Percentiles rank a stretch among this genome's conserved stretches.
Conservation (phyloP, 2,888 invertebrate genomes). For the Tuberolachnus salignus region DNA sequence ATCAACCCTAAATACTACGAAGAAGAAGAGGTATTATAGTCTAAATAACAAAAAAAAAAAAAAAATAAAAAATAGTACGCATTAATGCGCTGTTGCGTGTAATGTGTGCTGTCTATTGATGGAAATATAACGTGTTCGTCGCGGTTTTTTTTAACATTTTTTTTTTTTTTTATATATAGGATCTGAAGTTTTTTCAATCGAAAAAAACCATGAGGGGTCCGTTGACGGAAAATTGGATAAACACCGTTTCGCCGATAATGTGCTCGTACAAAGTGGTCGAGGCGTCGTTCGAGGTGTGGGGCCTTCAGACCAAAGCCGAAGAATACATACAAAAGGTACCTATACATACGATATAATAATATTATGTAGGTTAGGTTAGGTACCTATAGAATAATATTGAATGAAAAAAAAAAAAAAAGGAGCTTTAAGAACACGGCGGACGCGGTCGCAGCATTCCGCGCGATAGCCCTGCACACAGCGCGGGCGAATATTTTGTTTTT, state of each 20-base stretch:
- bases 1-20: conserved; percentile 86
- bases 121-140: neutral
- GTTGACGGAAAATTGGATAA: conserved; percentile 81
- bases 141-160: neutral
- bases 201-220: conserved; percentile 83
- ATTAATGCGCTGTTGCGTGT: neutral
- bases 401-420: no score
- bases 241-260: conserved; percentile 80
- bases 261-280: conserved; percentile 90
- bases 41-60: neutral
- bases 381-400: no score
- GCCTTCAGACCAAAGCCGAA: conserved; percentile 86
- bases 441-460: no score
- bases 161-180: conserved; percentile 62
- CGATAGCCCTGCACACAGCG: no score
- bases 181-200: conserved; percentile 83
- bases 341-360: neutral
- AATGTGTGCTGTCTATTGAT: neutral
- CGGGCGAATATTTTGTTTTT: no score
- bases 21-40: conserved; percentile 71
- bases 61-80: neutral
- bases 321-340: conserved; percentile 82
- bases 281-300: conserved; percentile 91
- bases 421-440: no score
- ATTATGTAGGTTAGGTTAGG: no score